Evolutionary conservation across 2,888 invertebrate species (phyloP).

Genomic region (Trisateles emortualis): DNA sequence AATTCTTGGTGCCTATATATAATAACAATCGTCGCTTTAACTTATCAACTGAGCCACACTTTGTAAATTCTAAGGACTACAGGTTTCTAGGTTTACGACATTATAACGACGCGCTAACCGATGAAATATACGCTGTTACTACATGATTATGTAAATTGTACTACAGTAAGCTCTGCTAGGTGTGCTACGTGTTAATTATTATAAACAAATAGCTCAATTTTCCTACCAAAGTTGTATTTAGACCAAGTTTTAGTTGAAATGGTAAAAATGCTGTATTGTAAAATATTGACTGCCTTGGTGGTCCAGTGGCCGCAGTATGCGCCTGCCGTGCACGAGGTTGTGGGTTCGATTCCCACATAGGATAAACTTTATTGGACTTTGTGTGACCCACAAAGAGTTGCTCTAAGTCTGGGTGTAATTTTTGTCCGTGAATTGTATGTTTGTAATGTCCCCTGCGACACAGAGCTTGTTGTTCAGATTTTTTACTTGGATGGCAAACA

Average conservation of each 20-base stretch:
- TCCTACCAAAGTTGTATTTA: background rate
- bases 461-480: too few relatives aligned
- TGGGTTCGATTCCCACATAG: too few relatives aligned
- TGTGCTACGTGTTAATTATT: constrained; percentile 31
- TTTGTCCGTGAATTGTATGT: too few relatives aligned
- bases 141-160: constrained; percentile 52
- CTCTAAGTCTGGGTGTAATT: too few relatives aligned
- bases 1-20: background rate
- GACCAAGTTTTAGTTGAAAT: background rate
- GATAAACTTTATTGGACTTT: too few relatives aligned
- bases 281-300: too few relatives aligned
- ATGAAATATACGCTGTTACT: constrained; percentile 67
- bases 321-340: too few relatives aligned
- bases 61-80: constrained; percentile 59
- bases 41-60: constrained; percentile 47
- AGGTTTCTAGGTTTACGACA: constrained; percentile 82
- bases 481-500: too few relatives aligned
- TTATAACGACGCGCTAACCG: constrained; percentile 79
- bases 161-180: constrained; percentile 23
- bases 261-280: too few relatives aligned
- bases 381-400: too few relatives aligned
- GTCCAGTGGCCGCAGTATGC: too few relatives aligned
- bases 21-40: constrained; percentile 10
- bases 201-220: constrained; percentile 20
- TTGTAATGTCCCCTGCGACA: too few relatives aligned